These are phyloP conservation scores for Sebastes itinus DNA, from an alignment of 2,797 vertebrate species.

Conservation along the genomic window DNA sequence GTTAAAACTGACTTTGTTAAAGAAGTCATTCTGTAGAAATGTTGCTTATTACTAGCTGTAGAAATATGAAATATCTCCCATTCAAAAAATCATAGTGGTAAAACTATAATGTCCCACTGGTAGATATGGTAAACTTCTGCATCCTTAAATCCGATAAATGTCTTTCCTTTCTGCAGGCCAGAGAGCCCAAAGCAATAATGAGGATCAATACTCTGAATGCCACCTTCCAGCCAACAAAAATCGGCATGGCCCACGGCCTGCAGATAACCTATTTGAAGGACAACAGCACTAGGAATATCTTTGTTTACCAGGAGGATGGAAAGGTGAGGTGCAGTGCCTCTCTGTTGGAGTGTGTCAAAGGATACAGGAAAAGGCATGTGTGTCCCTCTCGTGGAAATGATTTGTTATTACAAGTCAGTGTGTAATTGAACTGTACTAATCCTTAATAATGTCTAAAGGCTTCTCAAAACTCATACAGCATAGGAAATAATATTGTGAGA, in stretches of 20 bases:
- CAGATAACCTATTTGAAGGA: slow-evolving; percentile 97
- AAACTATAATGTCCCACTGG: background rate
- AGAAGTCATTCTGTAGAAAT: background rate
- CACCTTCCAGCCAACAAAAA: slow-evolving; percentile 93
- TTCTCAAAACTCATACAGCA: background rate
- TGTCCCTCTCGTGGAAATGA: slow-evolving; percentile 37
- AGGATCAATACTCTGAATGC: slow-evolving; percentile 93
- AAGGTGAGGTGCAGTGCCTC: slow-evolving; percentile 83
- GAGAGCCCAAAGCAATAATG: slow-evolving; percentile 95
- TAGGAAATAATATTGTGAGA: background rate
- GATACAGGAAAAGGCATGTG: background rate
- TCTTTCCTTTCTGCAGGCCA: slow-evolving; percentile 81
- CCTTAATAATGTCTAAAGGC: background rate
- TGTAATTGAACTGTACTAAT: background rate
- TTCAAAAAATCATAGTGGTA: background rate
- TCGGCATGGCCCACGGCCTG: slow-evolving; percentile 90
- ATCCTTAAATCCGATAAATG: background rate
- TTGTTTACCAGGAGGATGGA: slow-evolving; percentile 94
- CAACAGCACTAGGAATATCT: slow-evolving; percentile 97
- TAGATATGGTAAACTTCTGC: background rate
- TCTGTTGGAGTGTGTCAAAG: background rate
- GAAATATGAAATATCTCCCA: background rate
- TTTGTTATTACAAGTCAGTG: slow-evolving; percentile 9
- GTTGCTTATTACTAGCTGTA: background rate
- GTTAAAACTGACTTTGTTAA: background rate